These are phyloP conservation scores for Tetranychus urticae DNA, from an alignment of 1,140 invertebrate species.

Conservation along the genomic window DNA sequence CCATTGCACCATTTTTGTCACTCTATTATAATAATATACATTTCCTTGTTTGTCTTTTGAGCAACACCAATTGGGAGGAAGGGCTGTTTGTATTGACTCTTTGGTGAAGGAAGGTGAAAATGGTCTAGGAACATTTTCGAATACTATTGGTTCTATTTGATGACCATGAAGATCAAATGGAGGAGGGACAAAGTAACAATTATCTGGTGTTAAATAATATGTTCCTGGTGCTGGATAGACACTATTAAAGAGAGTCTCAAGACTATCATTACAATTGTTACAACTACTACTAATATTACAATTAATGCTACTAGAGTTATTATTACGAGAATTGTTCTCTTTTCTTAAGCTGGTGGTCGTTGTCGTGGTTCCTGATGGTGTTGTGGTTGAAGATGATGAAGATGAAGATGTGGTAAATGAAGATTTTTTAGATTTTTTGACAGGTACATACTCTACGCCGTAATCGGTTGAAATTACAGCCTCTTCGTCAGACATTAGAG, in stretches of 20 bases:
- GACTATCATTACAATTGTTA: not conserved
- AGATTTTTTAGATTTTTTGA: not conserved
- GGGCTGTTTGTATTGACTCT: slow-evolving; percentile 26
- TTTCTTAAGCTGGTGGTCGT: not conserved
- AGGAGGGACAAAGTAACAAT: slow-evolving; percentile 4
- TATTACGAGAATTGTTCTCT: not conserved
- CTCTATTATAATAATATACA: slow-evolving; percentile 49
- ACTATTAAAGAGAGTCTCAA: slow-evolving; percentile 1
- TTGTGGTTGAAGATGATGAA: not conserved
- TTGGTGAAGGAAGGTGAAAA: slow-evolving; percentile 23
- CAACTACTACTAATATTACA: not conserved
- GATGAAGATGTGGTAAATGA: not conserved
- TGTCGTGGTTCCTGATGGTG: not conserved
- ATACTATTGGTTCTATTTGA: not conserved
- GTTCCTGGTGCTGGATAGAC: slow-evolving; percentile 6
- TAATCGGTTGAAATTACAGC: slow-evolving; percentile 1
- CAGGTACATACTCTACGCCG: not conserved
- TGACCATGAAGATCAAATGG: not conserved
- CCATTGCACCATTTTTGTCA: slow-evolving; percentile 4
- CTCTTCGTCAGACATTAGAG: not conserved
- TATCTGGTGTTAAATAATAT: slow-evolving; percentile 1
- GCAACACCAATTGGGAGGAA: slow-evolving; percentile 67
- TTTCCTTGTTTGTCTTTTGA: slow-evolving; percentile 51
- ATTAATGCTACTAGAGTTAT: not conserved
- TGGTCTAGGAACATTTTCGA: slow-evolving; percentile 13